Conservation (phyloP, 2,797 vertebrate genomes). For the Malurus leucopterus region DNA sequence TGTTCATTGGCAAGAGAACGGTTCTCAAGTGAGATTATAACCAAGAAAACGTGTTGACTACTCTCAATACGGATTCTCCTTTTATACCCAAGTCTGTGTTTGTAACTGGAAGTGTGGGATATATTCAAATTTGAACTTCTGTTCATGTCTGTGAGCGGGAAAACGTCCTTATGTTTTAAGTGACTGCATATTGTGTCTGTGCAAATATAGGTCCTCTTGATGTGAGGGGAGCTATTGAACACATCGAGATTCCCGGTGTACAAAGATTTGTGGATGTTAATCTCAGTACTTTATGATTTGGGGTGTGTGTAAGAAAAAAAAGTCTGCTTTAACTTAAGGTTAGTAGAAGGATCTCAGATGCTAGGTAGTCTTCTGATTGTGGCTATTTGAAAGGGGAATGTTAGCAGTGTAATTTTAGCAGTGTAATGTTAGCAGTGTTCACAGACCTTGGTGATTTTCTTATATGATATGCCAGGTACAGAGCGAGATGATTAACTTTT, state of each 20-base stretch:
- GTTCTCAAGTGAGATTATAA: background rate
- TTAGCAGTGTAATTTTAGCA: background rate
- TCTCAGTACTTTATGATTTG: background rate
- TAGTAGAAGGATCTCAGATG: background rate
- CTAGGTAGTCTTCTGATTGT: background rate
- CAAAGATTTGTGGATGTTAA: background rate
- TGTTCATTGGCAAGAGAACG: background rate
- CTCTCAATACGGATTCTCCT: background rate
- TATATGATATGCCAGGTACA: background rate
- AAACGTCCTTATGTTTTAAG: background rate
- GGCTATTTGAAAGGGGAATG: background rate
- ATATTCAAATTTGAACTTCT: background rate
- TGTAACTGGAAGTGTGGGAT: background rate
- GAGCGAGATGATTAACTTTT: background rate
- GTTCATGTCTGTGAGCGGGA: background rate
- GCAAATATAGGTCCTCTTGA: background rate
- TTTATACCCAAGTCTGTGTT: background rate
- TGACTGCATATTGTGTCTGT: background rate
- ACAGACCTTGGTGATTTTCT: background rate
- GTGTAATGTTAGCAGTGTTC: background rate
- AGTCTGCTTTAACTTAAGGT: background rate
- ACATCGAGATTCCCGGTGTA: background rate
- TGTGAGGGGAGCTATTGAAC: background rate
- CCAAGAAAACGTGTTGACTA: background rate
- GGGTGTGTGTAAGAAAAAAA: background rate